These are phyloP conservation scores for Drosophila pallidifrons DNA, from an alignment of 1,140 invertebrate genomes.

Conservation along the genomic window DNA sequence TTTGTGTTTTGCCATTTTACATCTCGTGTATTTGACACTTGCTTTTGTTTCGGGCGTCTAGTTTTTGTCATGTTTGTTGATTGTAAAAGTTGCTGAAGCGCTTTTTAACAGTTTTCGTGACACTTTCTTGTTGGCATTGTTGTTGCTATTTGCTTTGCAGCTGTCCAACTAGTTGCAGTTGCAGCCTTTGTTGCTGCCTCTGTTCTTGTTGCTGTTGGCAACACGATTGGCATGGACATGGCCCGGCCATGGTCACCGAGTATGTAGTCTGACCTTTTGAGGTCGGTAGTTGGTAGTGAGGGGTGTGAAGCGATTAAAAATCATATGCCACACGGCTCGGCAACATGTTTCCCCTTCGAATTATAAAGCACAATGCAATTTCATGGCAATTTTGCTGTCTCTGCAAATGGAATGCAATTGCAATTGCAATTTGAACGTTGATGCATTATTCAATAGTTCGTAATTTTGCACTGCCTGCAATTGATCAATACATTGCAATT, in stretches of 20 bases:
- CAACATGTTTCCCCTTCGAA: constrained; percentile 20
- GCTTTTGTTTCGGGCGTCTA: constrained; percentile 63
- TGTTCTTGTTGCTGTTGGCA: constrained; percentile 31
- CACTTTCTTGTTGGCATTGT: constrained; percentile 48
- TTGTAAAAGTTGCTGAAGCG: constrained; percentile 80
- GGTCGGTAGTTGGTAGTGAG: too few species aligned
- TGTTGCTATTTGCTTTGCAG: constrained; percentile 17
- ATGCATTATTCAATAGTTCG: constrained; percentile 34
- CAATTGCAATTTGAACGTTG: constrained; percentile 11
- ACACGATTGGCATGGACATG: constrained; percentile 30
- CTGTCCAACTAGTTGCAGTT: constrained; percentile 28
- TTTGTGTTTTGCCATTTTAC: constrained; percentile 33
- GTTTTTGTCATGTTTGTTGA: constrained; percentile 83
- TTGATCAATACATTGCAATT: constrained; percentile 67
- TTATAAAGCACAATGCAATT: constrained; percentile 61
- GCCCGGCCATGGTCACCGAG: constrained; percentile 6
- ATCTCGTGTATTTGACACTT: constrained; percentile 70
- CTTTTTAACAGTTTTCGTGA: constrained; percentile 80
- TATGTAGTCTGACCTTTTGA: constrained; percentile 15
- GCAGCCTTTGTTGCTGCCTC: constrained; percentile 5
- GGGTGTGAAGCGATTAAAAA: constrained; percentile 11
- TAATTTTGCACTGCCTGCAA: constrained; percentile 2
- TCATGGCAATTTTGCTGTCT: constrained; percentile 67
- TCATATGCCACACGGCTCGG: constrained; percentile 4
- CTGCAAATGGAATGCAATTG: constrained; percentile 32